Conservation (phyloP, 2,888 invertebrate species). For the Acanthosepion lycidas region DNA sequence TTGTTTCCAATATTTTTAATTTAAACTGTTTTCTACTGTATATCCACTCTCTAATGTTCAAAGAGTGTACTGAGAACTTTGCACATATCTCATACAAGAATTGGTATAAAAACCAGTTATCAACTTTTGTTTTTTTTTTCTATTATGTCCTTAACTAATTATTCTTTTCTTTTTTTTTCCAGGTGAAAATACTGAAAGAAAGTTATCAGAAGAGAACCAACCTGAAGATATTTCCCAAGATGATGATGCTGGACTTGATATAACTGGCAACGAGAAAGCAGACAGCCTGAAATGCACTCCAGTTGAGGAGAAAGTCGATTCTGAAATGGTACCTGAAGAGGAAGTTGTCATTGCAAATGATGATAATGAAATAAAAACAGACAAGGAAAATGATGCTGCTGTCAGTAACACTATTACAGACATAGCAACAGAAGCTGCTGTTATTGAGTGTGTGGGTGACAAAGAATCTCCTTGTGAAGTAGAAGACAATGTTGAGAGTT, state of each 20-base stretch:
- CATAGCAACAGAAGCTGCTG: not conserved
- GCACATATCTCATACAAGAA: too few species aligned
- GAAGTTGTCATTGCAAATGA: not conserved
- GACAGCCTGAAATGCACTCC: constrained; percentile 24
- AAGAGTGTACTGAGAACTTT: too few species aligned
- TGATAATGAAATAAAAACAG: not conserved
- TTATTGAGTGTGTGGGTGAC: not conserved
- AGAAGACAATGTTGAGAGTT: not conserved
- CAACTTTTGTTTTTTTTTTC: too few species aligned
- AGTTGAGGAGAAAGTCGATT: not conserved
- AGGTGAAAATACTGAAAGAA: not conserved
- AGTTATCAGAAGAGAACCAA: not conserved
- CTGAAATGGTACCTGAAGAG: not conserved
- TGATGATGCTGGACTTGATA: not conserved
- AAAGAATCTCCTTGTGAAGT: not conserved
- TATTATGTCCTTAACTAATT: too few species aligned
- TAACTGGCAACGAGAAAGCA: not conserved
- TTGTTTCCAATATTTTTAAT: too few species aligned
- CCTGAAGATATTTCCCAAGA: not conserved
- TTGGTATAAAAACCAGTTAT: too few species aligned
- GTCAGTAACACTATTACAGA: not conserved
- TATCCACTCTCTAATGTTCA: too few species aligned
- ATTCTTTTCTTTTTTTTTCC: not conserved
- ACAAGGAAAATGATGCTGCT: not conserved
- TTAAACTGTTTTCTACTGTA: too few species aligned